Conservation (phyloP, 2,888 invertebrate species). For the Acleris literana region DNA sequence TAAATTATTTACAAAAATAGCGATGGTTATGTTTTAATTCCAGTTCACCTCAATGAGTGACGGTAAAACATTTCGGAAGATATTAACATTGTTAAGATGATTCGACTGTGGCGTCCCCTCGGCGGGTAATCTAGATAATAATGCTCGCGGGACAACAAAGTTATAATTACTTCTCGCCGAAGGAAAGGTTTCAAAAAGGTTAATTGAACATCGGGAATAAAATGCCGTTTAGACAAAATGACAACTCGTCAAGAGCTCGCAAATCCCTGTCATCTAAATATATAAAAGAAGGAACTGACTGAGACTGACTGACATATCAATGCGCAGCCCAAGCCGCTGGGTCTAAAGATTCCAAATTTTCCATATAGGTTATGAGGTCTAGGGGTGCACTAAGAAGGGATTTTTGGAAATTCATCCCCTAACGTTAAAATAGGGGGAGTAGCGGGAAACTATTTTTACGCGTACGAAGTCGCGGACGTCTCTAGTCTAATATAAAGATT, state of each 20-base stretch:
- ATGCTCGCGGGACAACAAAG: constrained; percentile 55
- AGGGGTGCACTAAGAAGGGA: too few species aligned
- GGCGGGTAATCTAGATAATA: constrained; percentile 55
- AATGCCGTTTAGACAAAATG: constrained; percentile 18
- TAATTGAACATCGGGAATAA: constrained; percentile 31
- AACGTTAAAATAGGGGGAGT: too few species aligned
- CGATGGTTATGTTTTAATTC: neutral
- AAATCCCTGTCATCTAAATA: neutral
- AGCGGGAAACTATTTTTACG: too few species aligned
- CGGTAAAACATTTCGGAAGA: constrained; percentile 22
- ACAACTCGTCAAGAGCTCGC: constrained; percentile 16
- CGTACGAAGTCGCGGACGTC: too few species aligned
- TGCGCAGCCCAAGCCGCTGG: too few species aligned
- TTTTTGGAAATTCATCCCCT: too few species aligned
- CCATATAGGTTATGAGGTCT: too few species aligned
- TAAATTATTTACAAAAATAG: too few species aligned
- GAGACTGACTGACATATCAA: too few species aligned
- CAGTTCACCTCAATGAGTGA: constrained; percentile 21
- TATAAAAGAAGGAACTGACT: too few species aligned
- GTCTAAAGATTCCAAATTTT: too few species aligned
- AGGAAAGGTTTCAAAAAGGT: constrained; percentile 32
- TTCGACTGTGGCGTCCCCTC: constrained; percentile 42
- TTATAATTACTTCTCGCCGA: constrained; percentile 63
- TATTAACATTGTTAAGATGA: constrained; percentile 36
- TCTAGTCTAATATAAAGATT: too few species aligned